Evolutionary conservation across 2,888 invertebrate genomes (phyloP), one percentile per base, ranked within the genome.

Genomic region (Listrodromus nycthemerus): DNA sequence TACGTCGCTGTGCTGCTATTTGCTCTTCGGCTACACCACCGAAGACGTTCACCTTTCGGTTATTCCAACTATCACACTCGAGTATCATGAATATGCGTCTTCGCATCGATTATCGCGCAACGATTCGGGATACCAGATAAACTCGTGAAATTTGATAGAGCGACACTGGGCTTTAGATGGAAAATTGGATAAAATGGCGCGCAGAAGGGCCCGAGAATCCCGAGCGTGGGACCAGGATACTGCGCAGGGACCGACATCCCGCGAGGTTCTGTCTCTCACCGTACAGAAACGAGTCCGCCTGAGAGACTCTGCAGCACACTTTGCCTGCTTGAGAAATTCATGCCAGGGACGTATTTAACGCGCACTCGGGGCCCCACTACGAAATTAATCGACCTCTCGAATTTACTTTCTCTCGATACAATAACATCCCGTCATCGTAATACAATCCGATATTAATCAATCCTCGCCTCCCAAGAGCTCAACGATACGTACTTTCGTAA

Each of bases 221-320:
- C 84, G 69, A 84, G 82, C 84, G 84, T 84, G 84, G 84, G 84
- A 84, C 81, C 84, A 65, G 66, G 52, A 83, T 85, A 85, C 76
- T 87, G 88, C 86, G 85, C 87, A 80, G 83, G 83, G 87, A 86
- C 83, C 87, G 90, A 89, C 88, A 89, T 90, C 90, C 88, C 89
- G 88, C 88, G 87, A 89, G 87, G 86, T 88, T 90, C 89, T 88
- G 89, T 87, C 82, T 79, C 85, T 82, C 86, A 83, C 86, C 83
- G 78, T 81, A 48, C 80, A 73, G 80, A 79, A 79, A 30, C 50
- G 33, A 58, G 27, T 66, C 66, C 71, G 75, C 50, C 65, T 19
- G 37, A 55, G 70, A 66, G 41, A 45, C 41, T 45, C 41, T 13
- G 41, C 6, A 33, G 58, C 69, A 86, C 66, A 82, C 84, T 85